Conservation (phyloP, 2,797 vertebrate species). For the Pogoniulus pusillus region DNA sequence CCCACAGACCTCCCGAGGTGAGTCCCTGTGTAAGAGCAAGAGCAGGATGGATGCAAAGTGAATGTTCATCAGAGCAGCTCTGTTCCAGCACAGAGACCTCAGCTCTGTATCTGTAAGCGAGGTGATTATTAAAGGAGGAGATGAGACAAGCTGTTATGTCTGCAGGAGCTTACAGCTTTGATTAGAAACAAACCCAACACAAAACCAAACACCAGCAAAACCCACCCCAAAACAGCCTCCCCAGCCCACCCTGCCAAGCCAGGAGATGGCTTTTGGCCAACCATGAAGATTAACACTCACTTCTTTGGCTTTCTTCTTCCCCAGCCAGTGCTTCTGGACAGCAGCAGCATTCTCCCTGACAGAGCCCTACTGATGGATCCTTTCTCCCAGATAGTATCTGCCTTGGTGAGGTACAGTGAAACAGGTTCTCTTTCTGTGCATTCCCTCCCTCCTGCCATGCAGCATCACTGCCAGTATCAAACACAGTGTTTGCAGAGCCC, state of each 20-base stretch:
- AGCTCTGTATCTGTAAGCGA: accelerated
- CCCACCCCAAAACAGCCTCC: accelerated
- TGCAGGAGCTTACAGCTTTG: not conserved
- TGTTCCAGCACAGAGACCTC: not conserved
- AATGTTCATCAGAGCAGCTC: not conserved
- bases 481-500: not conserved
- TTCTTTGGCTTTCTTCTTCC: not conserved
- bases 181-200: not conserved
- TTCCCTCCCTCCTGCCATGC: not conserved
- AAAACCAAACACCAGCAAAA: not conserved
- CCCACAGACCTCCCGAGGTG: slow-evolving; percentile 97
- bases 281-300: not conserved
- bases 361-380: slow-evolving; percentile 97
- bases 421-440: not conserved
- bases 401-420: slow-evolving; percentile 89
- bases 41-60: not conserved
- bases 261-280: not conserved
- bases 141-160: not conserved
- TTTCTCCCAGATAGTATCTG: slow-evolving; percentile 97
- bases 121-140: not conserved
- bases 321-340: slow-evolving; percentile 96
- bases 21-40: slow-evolving; percentile 39
- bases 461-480: not conserved
- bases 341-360: slow-evolving; percentile 95
- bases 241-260: not conserved